phyloP scores from a whole-genome alignment of 2,888 invertebrate genomes.

The Xylota sylvarum region DNA sequence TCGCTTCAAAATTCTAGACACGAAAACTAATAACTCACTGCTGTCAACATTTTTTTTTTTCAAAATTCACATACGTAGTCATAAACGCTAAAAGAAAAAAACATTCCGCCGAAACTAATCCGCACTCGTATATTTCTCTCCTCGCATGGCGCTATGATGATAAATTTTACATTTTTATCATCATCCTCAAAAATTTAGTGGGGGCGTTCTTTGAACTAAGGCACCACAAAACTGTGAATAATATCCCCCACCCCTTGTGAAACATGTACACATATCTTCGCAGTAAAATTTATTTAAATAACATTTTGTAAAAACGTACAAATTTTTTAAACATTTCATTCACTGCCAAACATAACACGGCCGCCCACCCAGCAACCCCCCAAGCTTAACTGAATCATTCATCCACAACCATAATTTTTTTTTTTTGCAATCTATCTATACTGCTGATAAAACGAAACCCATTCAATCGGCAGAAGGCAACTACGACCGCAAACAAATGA shows the following conservation, averaged over 20 bases:
- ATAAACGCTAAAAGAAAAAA: conserved; percentile 21
- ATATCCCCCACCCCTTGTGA: background rate
- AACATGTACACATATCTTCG: background rate
- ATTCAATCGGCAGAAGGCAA: conserved; percentile 47
- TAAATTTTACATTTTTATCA: conserved; percentile 17
- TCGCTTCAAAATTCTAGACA: conserved; percentile 24
- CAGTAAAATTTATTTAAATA: conserved; percentile 23
- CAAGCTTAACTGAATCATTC: conserved; percentile 9
- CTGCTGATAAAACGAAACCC: conserved; percentile 56
- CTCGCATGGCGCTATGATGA: conserved; percentile 35
- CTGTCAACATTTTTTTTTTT: conserved; percentile 5
- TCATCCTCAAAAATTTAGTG: conserved; percentile 8
- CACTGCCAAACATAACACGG: conserved; percentile 14
- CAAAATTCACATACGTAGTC: conserved; percentile 12
- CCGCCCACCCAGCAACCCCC: background rate
- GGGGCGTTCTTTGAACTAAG: background rate
- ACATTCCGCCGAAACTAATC: conserved; percentile 35
- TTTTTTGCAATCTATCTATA: conserved; percentile 41
- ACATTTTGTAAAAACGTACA: conserved; percentile 33
- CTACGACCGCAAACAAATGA: conserved; percentile 56
- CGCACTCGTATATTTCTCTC: conserved; percentile 11
- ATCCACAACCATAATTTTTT: conserved; percentile 32
- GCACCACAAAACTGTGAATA: conserved; percentile 1
- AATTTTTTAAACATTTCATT: conserved; percentile 39
- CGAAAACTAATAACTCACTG: conserved; percentile 36